phyloP scores from a whole-genome alignment of 1,140 invertebrate species.

The Heliconius nattereri region DNA sequence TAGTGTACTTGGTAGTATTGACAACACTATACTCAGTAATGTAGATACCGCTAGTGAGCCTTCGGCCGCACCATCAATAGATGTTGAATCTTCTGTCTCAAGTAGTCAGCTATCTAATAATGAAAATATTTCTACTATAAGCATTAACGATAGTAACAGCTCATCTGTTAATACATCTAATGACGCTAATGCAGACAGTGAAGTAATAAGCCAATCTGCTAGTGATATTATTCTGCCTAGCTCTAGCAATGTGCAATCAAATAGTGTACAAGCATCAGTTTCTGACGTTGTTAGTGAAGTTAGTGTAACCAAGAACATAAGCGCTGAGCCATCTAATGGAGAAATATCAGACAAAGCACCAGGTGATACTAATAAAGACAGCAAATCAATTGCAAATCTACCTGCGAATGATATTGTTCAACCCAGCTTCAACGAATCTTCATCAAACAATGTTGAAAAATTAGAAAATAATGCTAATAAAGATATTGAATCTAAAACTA shows the following conservation, averaged over 20 bases:
- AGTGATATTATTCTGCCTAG: neutral
- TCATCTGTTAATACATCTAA: neutral
- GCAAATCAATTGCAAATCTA: too few species aligned
- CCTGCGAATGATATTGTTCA: neutral
- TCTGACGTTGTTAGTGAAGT: neutral
- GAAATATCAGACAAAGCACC: neutral
- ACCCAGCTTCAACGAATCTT: neutral
- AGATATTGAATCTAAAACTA: neutral
- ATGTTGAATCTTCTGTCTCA: neutral
- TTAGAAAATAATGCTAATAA: neutral
- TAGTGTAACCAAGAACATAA: neutral
- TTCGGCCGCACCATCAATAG: neutral
- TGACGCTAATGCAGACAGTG: neutral
- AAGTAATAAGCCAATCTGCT: neutral
- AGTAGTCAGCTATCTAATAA: neutral
- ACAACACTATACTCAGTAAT: neutral
- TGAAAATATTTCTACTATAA: neutral
- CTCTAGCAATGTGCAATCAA: neutral
- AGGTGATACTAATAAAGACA: neutral
- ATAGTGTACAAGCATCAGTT: neutral
- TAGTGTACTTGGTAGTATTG: neutral
- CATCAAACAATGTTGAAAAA: neutral
- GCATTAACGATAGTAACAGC: neutral
- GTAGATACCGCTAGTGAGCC: neutral
- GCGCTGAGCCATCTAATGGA: neutral